phyloP scores from a whole-genome alignment of 1,140 invertebrate species.

The Drosophila auraria region DNA sequence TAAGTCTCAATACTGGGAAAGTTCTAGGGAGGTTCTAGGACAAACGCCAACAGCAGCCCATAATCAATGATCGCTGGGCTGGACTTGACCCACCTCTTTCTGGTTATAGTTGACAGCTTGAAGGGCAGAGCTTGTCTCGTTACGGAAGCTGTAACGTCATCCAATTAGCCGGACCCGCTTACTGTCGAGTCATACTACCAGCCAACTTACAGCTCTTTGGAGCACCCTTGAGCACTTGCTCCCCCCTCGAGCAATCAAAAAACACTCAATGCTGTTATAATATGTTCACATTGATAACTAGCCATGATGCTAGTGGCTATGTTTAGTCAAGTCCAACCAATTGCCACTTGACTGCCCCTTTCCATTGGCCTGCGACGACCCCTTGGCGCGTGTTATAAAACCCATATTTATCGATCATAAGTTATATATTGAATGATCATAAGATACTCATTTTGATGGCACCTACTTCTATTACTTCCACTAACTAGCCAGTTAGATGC shows the following conservation, averaged over 20 bases:
- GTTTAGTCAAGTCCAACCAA: constrained; percentile 39
- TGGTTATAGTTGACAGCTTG: constrained; percentile 25
- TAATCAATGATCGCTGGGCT: constrained; percentile 8
- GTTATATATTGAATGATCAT: constrained; percentile 23
- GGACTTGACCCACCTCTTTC: constrained; percentile 35
- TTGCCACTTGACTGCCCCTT: constrained; percentile 55
- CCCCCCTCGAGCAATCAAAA: constrained; percentile 57
- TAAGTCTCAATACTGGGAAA: constrained; percentile 45
- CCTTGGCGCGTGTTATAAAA: constrained; percentile 25
- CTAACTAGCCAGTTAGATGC: background rate
- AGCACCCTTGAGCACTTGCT: constrained; percentile 60
- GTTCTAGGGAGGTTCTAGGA: constrained; percentile 1
- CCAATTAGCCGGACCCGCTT: constrained; percentile 36
- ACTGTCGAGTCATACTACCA: constrained; percentile 25
- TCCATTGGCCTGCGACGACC: constrained; percentile 63
- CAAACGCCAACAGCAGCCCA: constrained; percentile 2
- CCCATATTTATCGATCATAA: constrained; percentile 33
- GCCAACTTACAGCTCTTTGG: constrained; percentile 35
- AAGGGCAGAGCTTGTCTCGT: constrained; percentile 44
- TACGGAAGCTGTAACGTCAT: constrained; percentile 64
- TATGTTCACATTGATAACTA: constrained; percentile 29
- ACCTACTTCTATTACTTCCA: constrained; percentile 12
- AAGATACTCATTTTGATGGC: constrained; percentile 8
- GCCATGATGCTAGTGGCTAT: constrained; percentile 19
- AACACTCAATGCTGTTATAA: constrained; percentile 35